Base-by-base conservation (phyloP, 2,888 invertebrate genomes). In the Theodoxus fluviatilis region DNA sequence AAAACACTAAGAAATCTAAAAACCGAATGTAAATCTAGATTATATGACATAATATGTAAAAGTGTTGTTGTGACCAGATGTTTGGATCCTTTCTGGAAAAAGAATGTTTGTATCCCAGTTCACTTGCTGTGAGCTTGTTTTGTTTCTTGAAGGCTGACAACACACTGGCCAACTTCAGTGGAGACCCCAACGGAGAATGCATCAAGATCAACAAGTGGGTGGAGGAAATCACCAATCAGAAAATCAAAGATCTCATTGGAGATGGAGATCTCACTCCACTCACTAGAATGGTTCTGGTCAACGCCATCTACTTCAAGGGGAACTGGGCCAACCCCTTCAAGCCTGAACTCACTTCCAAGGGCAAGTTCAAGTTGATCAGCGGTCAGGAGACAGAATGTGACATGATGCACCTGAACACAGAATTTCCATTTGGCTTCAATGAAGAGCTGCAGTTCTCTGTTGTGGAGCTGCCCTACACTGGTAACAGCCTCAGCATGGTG, bases 201-300 rank as follows among this genome's bases (percentile, higher is more conserved):
- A n/a, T n/a, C n/a, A n/a, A n/a, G n/a, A 94, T 97, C 67, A 97
- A 97, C 83, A 78, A 85, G 40, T 95, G 95, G 94, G 94, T 94
- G 49, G 91, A 92, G 81, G 84, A 90, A 6, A 90, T 93, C 81
- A 97, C 97, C 0, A 91, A 93, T 68, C 87, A 92, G 6, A 93
- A 92, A 85, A 96, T 97, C 73, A 91, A 91, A 76, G 89, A 94
- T 78, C 89, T 97, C 1, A 86, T 97, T 64, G 83, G 89, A 1
- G 28, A 90, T 0, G 89, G 90, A 37, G 73, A 78, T 22, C 76
- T 87, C n/a, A 79, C 72, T 63, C 47, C 69, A 0, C 33, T 67
- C 15, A 85, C 84, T 4, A 78, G 80, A 7, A 70, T 88, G 68
- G 79, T 88, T 18, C 74, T 88, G 15, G 80, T 88, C 70, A 88